Evolutionary conservation across 2,888 invertebrate genomes (phyloP).

Genomic region (Limnephilus lunatus): DNA sequence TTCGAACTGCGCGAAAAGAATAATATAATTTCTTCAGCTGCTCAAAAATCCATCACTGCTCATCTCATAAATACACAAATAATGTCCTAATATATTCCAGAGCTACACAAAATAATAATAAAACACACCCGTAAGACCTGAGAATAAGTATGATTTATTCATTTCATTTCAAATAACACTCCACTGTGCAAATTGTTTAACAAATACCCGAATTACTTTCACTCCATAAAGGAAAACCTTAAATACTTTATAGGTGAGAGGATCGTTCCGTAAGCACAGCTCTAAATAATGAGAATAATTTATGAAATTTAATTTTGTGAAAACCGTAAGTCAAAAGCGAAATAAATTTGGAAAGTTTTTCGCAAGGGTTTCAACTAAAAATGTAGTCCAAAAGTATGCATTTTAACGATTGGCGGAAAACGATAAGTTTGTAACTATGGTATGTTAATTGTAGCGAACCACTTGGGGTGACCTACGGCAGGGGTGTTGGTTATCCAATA

Average conservation of each 20-base stretch:
- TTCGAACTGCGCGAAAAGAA: not conserved
- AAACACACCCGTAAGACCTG: conserved; percentile 30
- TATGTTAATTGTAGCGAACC: too few relatives aligned
- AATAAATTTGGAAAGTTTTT: not conserved
- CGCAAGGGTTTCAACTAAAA: not conserved
- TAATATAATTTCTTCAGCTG: not conserved
- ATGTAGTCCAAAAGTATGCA: too few relatives aligned
- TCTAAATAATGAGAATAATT: not conserved
- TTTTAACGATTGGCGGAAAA: too few relatives aligned
- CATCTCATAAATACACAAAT: conserved; percentile 7
- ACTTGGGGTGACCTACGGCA: too few relatives aligned
- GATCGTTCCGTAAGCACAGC: not conserved
- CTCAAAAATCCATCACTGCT: conserved; percentile 21
- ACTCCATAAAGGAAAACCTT: conserved; percentile 19
- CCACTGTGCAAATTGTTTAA: conserved; percentile 41
- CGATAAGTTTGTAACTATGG: too few relatives aligned
- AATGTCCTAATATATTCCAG: conserved; percentile 5
- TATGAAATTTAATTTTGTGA: not conserved
- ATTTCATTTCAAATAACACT: conserved; percentile 23
- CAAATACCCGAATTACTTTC: conserved; percentile 38
- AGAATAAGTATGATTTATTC: conserved; percentile 45
- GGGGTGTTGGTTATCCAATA: too few relatives aligned
- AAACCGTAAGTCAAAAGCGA: not conserved
- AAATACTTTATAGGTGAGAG: conserved; percentile 18
- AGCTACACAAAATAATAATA: conserved; percentile 6